Conservation (phyloP, 1,140 invertebrate genomes). For the Proctacanthus coquilletti region DNA sequence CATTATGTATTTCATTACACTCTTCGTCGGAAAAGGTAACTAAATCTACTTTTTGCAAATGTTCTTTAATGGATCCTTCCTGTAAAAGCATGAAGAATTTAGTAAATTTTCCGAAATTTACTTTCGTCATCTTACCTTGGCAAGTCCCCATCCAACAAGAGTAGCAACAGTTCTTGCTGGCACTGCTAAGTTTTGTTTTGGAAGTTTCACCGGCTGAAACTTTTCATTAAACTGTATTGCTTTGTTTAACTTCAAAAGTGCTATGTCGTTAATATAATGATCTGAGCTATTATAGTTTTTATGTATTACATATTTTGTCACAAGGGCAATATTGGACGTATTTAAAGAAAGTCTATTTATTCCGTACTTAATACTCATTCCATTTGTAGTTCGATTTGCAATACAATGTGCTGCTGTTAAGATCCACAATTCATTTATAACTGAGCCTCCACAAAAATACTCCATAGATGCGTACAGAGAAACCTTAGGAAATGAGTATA, state of each 20-base stretch:
- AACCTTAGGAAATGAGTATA: constrained; percentile 5
- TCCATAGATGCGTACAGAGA: constrained; percentile 5
- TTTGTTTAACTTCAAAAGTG: constrained; percentile 13
- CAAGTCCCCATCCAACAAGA: constrained; percentile 24
- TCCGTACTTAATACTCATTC: constrained; percentile 19
- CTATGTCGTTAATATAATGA: constrained; percentile 20
- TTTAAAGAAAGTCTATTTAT: constrained; percentile 9
- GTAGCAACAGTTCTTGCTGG: constrained; percentile 9
- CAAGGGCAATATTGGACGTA: constrained; percentile 10
- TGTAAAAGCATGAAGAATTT: no score
- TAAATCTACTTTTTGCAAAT: constrained; percentile 26
- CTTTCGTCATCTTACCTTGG: constrained; percentile 13
- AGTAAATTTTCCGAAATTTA: background rate
- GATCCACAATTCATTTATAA: constrained; percentile 21
- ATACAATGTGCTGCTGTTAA: constrained; percentile 25
- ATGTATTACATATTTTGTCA: constrained; percentile 17
- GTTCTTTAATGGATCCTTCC: constrained; percentile 19
- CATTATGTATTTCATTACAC: constrained; percentile 18
- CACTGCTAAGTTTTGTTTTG: constrained; percentile 10
- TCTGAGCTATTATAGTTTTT: constrained; percentile 18
- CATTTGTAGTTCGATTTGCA: constrained; percentile 4
- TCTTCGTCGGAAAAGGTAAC: constrained; percentile 23
- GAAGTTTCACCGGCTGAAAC: constrained; percentile 17
- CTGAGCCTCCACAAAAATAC: constrained; percentile 23
- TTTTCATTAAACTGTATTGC: constrained; percentile 9